Evolutionary conservation across 2,888 invertebrate genomes (phyloP).

Genomic region (Molorchus minor): DNA sequence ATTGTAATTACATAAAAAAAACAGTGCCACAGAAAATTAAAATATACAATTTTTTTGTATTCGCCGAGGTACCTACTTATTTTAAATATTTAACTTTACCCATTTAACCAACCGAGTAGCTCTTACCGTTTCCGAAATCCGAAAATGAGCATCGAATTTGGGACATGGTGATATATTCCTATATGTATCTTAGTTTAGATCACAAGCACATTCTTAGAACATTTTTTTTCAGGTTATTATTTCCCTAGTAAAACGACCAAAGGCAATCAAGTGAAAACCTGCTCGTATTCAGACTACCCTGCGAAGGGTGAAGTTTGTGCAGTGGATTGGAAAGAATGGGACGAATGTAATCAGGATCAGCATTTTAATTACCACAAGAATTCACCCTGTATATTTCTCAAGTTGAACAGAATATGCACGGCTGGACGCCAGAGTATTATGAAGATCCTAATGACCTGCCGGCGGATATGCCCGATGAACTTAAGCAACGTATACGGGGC

Average conservation of each 20-base stretch:
- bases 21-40: too few relatives aligned
- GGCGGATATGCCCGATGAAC: conserved; percentile 74
- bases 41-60: too few relatives aligned
- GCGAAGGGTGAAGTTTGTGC: conserved; percentile 78
- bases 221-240: conserved; percentile 57
- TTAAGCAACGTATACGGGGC: conserved; percentile 73
- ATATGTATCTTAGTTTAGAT: background rate
- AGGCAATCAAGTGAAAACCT: conserved; percentile 59
- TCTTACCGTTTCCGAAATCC: too few relatives aligned
- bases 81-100: too few relatives aligned
- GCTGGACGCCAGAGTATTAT: conserved; percentile 87
- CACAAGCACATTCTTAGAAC: conserved; percentile 1
- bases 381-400: conserved; percentile 93
- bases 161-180: too few relatives aligned
- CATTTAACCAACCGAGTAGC: too few relatives aligned
- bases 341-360: conserved; percentile 83
- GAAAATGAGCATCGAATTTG: too few relatives aligned
- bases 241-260: conserved; percentile 60
- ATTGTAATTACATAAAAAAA: too few relatives aligned
- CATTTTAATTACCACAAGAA: conserved; percentile 91
- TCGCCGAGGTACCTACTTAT: too few relatives aligned
- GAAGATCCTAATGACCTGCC: conserved; percentile 77
- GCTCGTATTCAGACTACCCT: conserved; percentile 57
- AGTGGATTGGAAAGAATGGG: conserved; percentile 84
- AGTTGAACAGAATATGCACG: conserved; percentile 95